Base-by-base conservation (phyloP, 2,888 invertebrate genomes). In the Petrolisthes cinctipes region DNA sequence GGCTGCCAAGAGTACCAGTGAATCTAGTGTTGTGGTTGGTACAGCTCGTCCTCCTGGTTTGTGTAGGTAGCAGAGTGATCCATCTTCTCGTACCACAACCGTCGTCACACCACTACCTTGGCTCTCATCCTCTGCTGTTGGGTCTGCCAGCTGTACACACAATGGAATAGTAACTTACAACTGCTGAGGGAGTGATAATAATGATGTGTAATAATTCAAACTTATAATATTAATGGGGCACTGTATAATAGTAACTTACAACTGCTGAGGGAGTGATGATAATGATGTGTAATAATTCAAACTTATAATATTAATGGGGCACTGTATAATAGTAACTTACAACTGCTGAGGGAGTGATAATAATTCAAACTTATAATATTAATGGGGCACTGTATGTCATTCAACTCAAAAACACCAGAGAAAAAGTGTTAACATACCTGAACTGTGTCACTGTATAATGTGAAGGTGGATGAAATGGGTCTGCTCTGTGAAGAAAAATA, bases 71-170 rank as follows among this genome's bases (percentile, higher is more conserved):
- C 85, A 83, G 57, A 90, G 78, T 0, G 82, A 82, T 14, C 88
- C 86, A 71, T 83, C 82, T 68, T 90, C 88, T 53, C 83, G 57
- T 14, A 89, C 68, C n/a, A 90, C 88, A 7, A 89, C 78, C 14
- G 86, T 84, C 71, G 89, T 75, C 56, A 88, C 89, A 5, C 90
- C 90, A 71, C 86, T 87, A 0, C 89, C 89, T 53, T 90, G 86
- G 14, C 71, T 68, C 79, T 90, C 90, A 78, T 90, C 90, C 68
- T 86, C 88, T n/a, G 89, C 89, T 37, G 89, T 90, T n/a, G 89
- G 89, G 78, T 90, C 90, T 78, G 89, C 73, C 68, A 90, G 61
- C 90, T 90, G 89, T 11, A 54, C 53, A 17, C 20, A 7, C 23
- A 71, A 37, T 23, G 23, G n/a, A 75, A 75, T 51, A 51, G n/a